Base-by-base conservation (phyloP, 30 jellyfish, hydroid and myxozoan genomes). In the Catostylus mosaicus region DNA sequence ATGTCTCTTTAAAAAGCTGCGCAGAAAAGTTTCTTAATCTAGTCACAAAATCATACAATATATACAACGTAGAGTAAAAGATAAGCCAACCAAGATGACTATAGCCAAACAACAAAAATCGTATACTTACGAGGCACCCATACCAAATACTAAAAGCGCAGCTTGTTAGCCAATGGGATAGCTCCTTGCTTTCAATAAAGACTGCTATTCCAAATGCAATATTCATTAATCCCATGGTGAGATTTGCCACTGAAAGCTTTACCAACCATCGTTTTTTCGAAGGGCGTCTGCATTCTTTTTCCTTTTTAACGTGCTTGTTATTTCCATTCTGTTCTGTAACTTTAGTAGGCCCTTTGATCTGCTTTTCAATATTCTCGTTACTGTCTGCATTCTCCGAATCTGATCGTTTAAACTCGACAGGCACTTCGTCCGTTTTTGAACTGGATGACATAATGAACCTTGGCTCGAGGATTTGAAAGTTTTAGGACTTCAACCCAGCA, bases 61-160 rank as follows among this genome's bases (percentile, higher is more conserved):
- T n/a, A n/a, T n/a, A n/a, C n/a, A n/a, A n/a, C n/a, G n/a, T n/a
- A n/a, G n/a, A n/a, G n/a, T n/a, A n/a, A n/a, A n/a, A n/a, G n/a
- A n/a, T n/a, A n/a, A n/a, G n/a, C n/a, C n/a, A n/a, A n/a, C n/a
- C n/a, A n/a, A n/a, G n/a, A n/a, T n/a, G n/a, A n/a, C n/a, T n/a
- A n/a, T n/a, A n/a, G n/a, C n/a, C n/a, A n/a, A n/a, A n/a, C n/a
- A n/a, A n/a, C n/a, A n/a, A n/a, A n/a, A n/a, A n/a, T n/a, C n/a
- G n/a, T n/a, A n/a, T 65, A 65, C 77, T 65, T 30, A 65, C 77
- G 30, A 29, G 31, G 18, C 47, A 3, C 31, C 77, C 77, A 33
- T 65, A 32, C 77, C 77, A 65, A 65, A 65, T 65, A 11, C 77
- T 43, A 33, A 65, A 65, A 11, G 77, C 77, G 14, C 77, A 30